Evolutionary conservation across 1,140 invertebrate genomes (phyloP), one percentile per base, ranked within the genome.

Genomic region (Drosophila repletoides): DNA sequence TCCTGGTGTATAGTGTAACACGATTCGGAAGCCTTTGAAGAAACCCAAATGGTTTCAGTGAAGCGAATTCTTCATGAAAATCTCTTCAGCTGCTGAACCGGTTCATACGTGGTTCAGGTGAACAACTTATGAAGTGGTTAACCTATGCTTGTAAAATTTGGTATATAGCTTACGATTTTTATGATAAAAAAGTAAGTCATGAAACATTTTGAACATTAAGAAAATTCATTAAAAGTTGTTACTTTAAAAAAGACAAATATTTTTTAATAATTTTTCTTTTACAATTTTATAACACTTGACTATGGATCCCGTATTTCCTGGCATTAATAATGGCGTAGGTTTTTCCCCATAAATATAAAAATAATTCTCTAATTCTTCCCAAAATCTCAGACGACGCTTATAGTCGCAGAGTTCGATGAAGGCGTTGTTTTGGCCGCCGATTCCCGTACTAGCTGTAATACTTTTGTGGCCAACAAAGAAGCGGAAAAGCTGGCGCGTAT

Each of bases 351-450:
- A n/a, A 38, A n/a, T 14, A 5, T 3, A 15, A 12, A 3, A 9
- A 9, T 2, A 5, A 26, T 36, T 6, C 17, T 29, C 7, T 2
- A 10, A 3, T 9, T 3, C 19, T n/a, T 6, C 5, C 9, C 5
- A 2, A n/a, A 3, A 3, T 0, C 14, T n/a, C 61, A 95, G 94
- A 96, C 96, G 0, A 95, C 98, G 3, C 97, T 99, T 72, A 96
- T 99, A 93, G 98, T 98, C 31, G 95, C 95, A 21, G 97, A 99
- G 91, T 99, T 95, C 91, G 93, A 96, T 86, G 97, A 94, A 14
- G 98, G 98, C 19, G 97, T 99, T 14, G 93, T 99, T 0, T 95
- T 99, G 88, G 98, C 97, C 17, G 98, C 98, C 15, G 98, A 99
- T 93, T 98, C 98, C 1, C 93, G 98, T 61, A 97, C 98, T 12